Conservation (phyloP, 2,888 invertebrate genomes). For the Lamellibrachia columna region DNA sequence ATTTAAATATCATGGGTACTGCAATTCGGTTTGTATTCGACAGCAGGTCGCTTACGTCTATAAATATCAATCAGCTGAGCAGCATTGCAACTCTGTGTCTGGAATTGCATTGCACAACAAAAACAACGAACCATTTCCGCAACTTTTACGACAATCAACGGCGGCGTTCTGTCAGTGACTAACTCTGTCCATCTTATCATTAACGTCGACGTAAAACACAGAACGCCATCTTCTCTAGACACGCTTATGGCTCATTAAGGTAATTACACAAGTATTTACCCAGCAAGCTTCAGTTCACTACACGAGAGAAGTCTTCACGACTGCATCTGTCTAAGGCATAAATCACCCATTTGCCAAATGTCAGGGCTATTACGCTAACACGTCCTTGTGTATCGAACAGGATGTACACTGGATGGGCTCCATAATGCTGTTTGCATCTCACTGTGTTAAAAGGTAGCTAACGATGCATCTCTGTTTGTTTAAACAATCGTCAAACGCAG, state of each 20-base stretch:
- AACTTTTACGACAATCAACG: too few relatives aligned
- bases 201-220: not conserved
- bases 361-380: not conserved
- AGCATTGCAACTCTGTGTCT: too few relatives aligned
- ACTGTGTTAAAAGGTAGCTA: not conserved
- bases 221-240: not conserved
- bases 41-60: too few relatives aligned
- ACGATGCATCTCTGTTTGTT: not conserved
- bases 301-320: too few relatives aligned
- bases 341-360: not conserved
- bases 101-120: too few relatives aligned
- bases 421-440: not conserved
- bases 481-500: not conserved
- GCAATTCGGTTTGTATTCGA: too few relatives aligned
- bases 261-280: not conserved
- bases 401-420: not conserved
- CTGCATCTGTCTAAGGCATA: not conserved
- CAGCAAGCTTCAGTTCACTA: not conserved
- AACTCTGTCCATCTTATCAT: not conserved
- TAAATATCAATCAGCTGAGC: too few relatives aligned
- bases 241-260: not conserved
- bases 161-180: not conserved
- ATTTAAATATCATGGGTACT: too few relatives aligned
- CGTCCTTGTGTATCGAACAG: not conserved
- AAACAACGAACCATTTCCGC: too few relatives aligned